Conservation (phyloP, 2,888 invertebrate species). For the Epinotia nisella region DNA sequence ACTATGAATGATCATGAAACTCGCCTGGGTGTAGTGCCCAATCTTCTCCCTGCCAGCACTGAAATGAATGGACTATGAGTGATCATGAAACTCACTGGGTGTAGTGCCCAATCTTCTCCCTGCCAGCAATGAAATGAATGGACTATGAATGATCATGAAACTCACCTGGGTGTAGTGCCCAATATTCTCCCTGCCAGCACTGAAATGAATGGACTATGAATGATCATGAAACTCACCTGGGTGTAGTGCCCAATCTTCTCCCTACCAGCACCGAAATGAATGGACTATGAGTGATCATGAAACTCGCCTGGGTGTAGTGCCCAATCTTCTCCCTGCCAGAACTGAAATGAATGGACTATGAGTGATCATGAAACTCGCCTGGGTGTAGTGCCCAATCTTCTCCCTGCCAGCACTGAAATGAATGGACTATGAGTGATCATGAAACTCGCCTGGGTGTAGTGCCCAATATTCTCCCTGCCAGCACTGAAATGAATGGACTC, state of each 20-base stretch:
- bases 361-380: conserved; percentile 55
- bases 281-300: background rate
- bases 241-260: conserved; percentile 73
- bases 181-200: too few relatives aligned
- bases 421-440: too few relatives aligned
- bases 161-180: conserved; percentile 77
- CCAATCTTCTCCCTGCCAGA: too few relatives aligned
- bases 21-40: conserved; percentile 78
- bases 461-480: too few relatives aligned
- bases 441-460: conserved; percentile 72
- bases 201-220: too few relatives aligned
- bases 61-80: too few relatives aligned
- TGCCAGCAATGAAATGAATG: too few relatives aligned
- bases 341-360: too few relatives aligned
- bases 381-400: conserved; percentile 74
- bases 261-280: too few relatives aligned
- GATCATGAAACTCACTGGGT: conserved; percentile 62
- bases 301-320: conserved; percentile 74
- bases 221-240: conserved; percentile 58
- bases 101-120: conserved; percentile 68
- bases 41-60: too few relatives aligned
- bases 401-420: too few relatives aligned
- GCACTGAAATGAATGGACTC: too few relatives aligned
- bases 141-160: background rate
- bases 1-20: background rate